Conservation (phyloP, 1,140 invertebrate species). For the Drosophila neocordata region DNA sequence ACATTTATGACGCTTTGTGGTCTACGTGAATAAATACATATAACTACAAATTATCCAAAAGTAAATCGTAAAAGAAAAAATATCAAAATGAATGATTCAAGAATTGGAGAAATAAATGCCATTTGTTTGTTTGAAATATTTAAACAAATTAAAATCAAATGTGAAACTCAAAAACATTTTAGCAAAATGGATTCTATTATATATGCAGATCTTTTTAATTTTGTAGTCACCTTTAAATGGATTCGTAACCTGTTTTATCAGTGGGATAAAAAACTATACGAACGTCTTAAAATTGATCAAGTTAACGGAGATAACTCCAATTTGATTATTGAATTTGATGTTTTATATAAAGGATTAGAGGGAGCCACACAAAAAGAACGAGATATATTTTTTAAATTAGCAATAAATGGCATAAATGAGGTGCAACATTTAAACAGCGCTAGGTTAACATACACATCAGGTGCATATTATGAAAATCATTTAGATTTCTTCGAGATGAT, state of each 20-base stretch:
- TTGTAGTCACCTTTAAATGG: not conserved
- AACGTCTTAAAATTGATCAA: not conserved
- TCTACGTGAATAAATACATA: too few relatives aligned
- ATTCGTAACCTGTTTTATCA: not conserved
- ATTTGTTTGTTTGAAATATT: not conserved
- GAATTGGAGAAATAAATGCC: not conserved
- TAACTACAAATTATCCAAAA: too few relatives aligned
- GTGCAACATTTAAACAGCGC: not conserved
- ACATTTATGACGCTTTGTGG: too few relatives aligned
- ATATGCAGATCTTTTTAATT: not conserved
- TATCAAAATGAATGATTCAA: too few relatives aligned
- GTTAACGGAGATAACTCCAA: not conserved
- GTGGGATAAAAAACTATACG: not conserved
- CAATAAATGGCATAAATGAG: not conserved
- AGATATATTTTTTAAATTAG: not conserved
- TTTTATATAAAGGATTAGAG: not conserved
- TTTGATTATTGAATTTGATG: not conserved
- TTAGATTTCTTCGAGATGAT: not conserved
- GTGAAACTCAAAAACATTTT: not conserved
- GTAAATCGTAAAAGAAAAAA: too few relatives aligned
- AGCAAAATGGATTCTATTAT: not conserved
- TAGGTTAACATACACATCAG: not conserved
- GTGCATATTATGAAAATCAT: not conserved
- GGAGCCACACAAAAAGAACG: not conserved
- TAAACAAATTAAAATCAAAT: not conserved